Percentiles rank a stretch among this genome's conserved stretches.
Evolutionary conservation across 2,113 vertebrate species (phyloP).

Genomic region (Leucoraja erinaceus): DNA sequence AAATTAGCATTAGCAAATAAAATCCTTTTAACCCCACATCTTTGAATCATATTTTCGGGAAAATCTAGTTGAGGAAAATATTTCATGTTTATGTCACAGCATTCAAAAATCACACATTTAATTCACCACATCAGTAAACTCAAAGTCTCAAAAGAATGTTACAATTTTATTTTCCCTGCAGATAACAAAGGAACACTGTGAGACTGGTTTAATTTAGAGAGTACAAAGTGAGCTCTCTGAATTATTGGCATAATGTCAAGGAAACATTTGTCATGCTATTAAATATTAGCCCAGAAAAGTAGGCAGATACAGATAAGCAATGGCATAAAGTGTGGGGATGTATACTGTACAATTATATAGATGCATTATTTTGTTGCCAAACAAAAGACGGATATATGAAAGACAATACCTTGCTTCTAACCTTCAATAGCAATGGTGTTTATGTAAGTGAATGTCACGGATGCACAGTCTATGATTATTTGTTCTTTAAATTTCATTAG

Average conservation of each 20-base stretch:
- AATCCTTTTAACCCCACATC: not conserved
- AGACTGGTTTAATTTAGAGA: constrained; percentile 8
- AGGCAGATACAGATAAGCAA: not conserved
- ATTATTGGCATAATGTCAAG: not conserved
- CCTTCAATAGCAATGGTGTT: no score
- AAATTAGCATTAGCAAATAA: not conserved
- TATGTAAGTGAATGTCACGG: not conserved
- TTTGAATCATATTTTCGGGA: not conserved
- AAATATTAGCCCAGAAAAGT: not conserved
- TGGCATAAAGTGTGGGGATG: not conserved
- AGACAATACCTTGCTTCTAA: not conserved
- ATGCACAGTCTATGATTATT: not conserved
- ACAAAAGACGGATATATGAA: not conserved
- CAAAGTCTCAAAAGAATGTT: not conserved
- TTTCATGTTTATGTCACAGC: not conserved
- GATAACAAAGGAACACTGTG: not conserved
- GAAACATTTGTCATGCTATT: not conserved
- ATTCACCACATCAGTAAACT: not conserved
- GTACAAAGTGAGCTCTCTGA: not conserved
- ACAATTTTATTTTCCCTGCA: not conserved
- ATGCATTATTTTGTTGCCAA: not conserved
- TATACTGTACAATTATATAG: no score
- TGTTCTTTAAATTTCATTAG: not conserved
- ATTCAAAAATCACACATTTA: not conserved
- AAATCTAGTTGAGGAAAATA: not conserved